phyloP scores from a whole-genome alignment of 2,113 vertebrate species.

The Rhynchomys soricoides region DNA sequence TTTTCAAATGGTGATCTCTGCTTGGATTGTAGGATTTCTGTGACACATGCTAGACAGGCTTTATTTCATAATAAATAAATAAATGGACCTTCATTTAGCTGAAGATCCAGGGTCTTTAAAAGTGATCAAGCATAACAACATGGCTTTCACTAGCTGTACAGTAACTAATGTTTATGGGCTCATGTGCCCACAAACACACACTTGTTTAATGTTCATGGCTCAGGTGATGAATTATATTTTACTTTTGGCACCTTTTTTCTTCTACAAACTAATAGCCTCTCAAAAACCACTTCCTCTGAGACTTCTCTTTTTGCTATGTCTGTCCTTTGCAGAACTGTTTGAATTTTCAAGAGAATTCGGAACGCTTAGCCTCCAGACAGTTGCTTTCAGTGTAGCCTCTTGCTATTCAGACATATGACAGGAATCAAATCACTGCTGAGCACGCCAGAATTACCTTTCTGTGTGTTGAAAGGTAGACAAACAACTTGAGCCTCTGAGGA shows the following conservation, averaged over 20 bases:
- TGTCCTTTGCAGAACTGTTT: constrained; percentile 31
- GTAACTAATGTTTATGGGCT: background rate
- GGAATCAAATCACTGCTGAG: background rate
- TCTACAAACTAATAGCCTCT: constrained; percentile 37
- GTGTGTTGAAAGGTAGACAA: background rate
- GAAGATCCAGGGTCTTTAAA: constrained; percentile 37
- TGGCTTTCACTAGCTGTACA: background rate
- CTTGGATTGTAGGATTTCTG: constrained; percentile 31
- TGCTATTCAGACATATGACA: constrained; percentile 37
- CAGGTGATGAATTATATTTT: constrained; percentile 31
- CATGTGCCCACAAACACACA: background rate
- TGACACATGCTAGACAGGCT: background rate
- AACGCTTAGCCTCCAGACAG: constrained; percentile 24
- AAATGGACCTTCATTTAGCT: constrained; percentile 36
- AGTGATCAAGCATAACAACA: background rate
- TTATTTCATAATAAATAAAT: constrained; percentile 65
- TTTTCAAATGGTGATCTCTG: constrained; percentile 35
- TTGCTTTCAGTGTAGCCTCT: constrained; percentile 43
- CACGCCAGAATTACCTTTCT: background rate
- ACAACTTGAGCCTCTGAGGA: background rate
- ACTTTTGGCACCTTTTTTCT: constrained; percentile 36
- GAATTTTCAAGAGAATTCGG: constrained; percentile 45
- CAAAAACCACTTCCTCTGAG: constrained; percentile 9
- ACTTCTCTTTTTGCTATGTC: constrained; percentile 34
- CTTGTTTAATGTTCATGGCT: background rate